A percentile compares a stretch with the other conserved stretches of the same genome.
These are phyloP conservation scores for Sebastes jordani DNA, from an alignment of 2,797 vertebrate genomes.

Conservation along the genomic window DNA sequence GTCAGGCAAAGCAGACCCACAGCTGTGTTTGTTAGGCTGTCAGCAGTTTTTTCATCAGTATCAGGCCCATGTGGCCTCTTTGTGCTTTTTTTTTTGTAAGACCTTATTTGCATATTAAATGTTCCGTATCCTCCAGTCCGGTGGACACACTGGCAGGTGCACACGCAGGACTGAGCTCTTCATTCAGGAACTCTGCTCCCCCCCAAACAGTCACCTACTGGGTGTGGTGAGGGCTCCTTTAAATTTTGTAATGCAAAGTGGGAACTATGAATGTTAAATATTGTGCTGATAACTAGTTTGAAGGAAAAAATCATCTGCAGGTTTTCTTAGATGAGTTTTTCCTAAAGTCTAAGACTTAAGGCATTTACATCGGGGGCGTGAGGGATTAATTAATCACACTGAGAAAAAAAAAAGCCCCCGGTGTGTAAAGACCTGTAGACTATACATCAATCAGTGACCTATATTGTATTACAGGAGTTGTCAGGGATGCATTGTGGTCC, in stretches of 20 bases:
- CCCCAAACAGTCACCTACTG: neutral
- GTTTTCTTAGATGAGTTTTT: too few species aligned
- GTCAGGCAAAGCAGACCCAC: conserved; percentile 37
- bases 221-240: neutral
- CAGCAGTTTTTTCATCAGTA: conserved; percentile 16
- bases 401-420: neutral
- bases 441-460: neutral
- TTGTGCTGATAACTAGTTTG: neutral
- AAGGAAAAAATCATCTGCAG: neutral
- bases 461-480: neutral
- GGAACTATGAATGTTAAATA: neutral
- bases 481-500: too few species aligned
- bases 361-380: neutral
- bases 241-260: conserved; percentile 9
- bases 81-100: conserved; percentile 25
- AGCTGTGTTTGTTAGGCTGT: conserved; percentile 25
- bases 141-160: conserved; percentile 12
- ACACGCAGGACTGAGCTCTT: neutral
- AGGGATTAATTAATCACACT: too few species aligned
- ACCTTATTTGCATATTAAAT: conserved; percentile 67
- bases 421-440: neutral
- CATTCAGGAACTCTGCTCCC: neutral
- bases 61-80: conserved; percentile 20
- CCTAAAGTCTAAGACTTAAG: neutral
- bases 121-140: conserved; percentile 40